Percentiles rank a stretch among this genome's conserved stretches.
Conservation (phyloP, 2,797 vertebrate genomes). For the Sphenopsis melanotis region DNA sequence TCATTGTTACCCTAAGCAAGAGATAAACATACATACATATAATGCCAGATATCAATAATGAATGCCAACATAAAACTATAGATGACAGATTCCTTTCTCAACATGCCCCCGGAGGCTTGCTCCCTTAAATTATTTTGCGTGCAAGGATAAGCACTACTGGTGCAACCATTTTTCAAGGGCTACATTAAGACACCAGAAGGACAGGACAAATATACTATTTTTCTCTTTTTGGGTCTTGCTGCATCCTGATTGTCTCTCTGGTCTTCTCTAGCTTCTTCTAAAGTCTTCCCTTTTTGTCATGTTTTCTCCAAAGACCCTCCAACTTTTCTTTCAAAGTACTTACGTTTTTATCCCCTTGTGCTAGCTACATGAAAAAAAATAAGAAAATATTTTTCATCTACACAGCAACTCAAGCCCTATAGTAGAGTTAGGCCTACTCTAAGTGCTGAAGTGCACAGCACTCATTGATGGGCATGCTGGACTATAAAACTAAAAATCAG, state of each 20-base stretch:
- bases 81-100: neutral
- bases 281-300: neutral
- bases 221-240: neutral
- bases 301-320: neutral
- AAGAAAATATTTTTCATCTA: neutral
- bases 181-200: neutral
- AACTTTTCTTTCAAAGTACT: neutral
- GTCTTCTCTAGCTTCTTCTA: neutral
- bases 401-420: neutral
- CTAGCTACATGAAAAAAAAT: neutral
- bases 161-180: neutral
- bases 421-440: neutral
- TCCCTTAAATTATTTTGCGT: neutral
- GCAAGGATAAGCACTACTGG: neutral
- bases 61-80: neutral
- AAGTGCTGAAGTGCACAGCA: accelerated
- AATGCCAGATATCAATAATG: neutral
- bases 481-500: neutral
- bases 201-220: neutral
- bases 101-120: neutral
- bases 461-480: neutral
- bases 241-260: neutral
- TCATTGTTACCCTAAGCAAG: neutral
- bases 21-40: neutral
- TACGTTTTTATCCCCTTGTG: neutral